Evolutionary conservation across 2,113 vertebrate genomes (phyloP), one percentile per base, ranked within the genome.

Genomic region (Panthera tigris): DNA sequence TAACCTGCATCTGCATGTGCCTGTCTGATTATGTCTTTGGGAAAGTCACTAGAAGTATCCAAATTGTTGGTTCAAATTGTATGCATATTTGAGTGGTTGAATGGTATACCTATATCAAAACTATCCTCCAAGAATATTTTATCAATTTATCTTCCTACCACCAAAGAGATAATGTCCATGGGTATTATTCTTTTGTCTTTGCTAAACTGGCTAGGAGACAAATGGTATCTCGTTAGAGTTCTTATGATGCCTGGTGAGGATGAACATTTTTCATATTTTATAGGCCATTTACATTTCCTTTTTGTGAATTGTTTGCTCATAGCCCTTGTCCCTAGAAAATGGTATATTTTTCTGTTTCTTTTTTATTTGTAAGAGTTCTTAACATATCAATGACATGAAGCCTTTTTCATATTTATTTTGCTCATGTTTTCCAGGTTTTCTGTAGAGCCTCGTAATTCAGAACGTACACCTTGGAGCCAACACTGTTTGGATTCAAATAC

Each of bases 261-360:
- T 61, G 15, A 81, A 89, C 12, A 82, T 65, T 80, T 97, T 89
- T 94, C 82, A 39, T 95, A 68, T 97, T 96, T 91, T 94, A 48
- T 74, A 81, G n/a, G 27, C 11, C 50, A 95, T 89, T 96, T 95
- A 65, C 83, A 91, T 93, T 94, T 97, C 16, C 16, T 12, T 88
- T 83, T 91, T 93, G 65, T 86, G 50, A 84, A 85, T 74, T 94
- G 4, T 93, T 55, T 88, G 19, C 55, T 93, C 48, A 68, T 36
- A 87, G 68, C 45, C 50, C 15, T 95, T 83, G 80, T 68, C 39
- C 48, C 68, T 73, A 76, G 79, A 68, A 97, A 89, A 85, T 95
- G 16, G 5, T 81, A 6, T 95, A 61, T 87, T 84, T 92, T 85
- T 81, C 27, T 89, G 21, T 89, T 82, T 97, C 19, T 94, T 92